Base-by-base conservation (phyloP, 2,113 vertebrate species). In the Rostratula benghalensis region DNA sequence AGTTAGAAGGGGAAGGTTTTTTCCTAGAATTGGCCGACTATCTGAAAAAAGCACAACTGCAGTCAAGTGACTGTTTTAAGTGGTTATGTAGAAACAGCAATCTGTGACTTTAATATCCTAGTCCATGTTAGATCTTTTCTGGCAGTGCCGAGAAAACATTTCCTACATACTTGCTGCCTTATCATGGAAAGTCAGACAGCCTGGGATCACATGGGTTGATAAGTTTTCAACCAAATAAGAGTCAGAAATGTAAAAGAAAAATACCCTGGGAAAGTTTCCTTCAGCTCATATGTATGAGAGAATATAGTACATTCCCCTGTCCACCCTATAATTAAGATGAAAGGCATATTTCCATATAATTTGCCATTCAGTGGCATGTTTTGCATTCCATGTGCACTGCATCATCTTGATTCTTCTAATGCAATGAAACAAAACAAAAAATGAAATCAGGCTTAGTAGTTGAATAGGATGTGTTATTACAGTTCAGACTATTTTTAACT, bases 291-390 rank as follows among this genome's bases (percentile, higher is more conserved):
- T 89, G 95, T 94, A 97, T 95, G 94, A 96, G 92, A 97, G 96
- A 97, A 94, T 92, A 96, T 88, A 96, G 90, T 94, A 63, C 96
- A 97, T 98, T 98, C 97, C 95, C 96, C 96, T 97, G 97, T 97
- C 98, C 98, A 94, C 97, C 67, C 98, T 97, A 89, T 98, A 98
- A 98, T 98, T 98, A 98, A 98, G 98, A 98, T 98, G 98, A 98
- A 98, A 98, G 98, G 97, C 97, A 96, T 97, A 97, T 97, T 98
- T 97, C 97, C 94, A 96, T 98, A 97, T 97, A 96, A 96, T 98
- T 97, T 98, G 97, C 31, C 48, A 95, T 97, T 96, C 96, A 81
- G 89, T 97, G 97, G 97, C 97, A 96, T 98, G 97, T 96, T 97
- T 98, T 95, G 85, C 98, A 98, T 98, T 98, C 98, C 98, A 94